phyloP scores from a whole-genome alignment of 1,140 invertebrate species.

The Drosophila simulans region DNA sequence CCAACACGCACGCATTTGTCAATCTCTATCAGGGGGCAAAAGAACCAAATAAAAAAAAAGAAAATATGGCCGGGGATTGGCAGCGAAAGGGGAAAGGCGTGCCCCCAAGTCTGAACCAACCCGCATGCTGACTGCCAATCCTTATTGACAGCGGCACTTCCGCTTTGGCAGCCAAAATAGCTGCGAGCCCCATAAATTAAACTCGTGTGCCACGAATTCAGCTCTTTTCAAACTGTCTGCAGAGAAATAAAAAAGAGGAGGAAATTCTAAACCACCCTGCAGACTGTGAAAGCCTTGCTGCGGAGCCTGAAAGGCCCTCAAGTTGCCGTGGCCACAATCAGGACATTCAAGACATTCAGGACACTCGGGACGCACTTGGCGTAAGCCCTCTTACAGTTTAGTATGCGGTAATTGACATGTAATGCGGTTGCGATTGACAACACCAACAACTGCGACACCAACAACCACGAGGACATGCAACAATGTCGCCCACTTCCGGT shows the following conservation, averaged over 20 bases:
- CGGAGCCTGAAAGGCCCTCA: conserved; percentile 24
- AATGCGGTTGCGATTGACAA: conserved; percentile 81
- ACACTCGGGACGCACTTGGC: conserved; percentile 61
- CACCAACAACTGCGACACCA: conserved; percentile 54
- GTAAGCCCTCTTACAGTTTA: conserved; percentile 75
- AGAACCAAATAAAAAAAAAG: conserved; percentile 10
- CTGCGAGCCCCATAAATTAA: conserved; percentile 79
- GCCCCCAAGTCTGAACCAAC: conserved; percentile 19
- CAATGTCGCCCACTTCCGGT: conserved; percentile 73
- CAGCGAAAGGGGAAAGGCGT: conserved; percentile 13
- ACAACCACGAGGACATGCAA: conserved; percentile 52
- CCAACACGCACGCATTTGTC: conserved; percentile 80
- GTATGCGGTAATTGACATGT: conserved; percentile 80
- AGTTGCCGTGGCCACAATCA: conserved; percentile 38
- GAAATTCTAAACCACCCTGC: neutral
- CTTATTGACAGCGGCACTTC: conserved; percentile 81
- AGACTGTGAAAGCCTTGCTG: conserved; percentile 20
- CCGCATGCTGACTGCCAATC: conserved; percentile 77
- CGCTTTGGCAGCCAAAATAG: conserved; percentile 81
- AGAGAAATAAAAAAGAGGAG: neutral
- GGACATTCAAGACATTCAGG: conserved; percentile 32
- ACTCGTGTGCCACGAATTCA: conserved; percentile 76
- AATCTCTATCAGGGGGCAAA: conserved; percentile 67
- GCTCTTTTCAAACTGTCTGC: conserved; percentile 30
- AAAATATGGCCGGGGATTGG: neutral